Conservation (phyloP, 1,140 invertebrate genomes). For the Cotesia chilonis region DNA sequence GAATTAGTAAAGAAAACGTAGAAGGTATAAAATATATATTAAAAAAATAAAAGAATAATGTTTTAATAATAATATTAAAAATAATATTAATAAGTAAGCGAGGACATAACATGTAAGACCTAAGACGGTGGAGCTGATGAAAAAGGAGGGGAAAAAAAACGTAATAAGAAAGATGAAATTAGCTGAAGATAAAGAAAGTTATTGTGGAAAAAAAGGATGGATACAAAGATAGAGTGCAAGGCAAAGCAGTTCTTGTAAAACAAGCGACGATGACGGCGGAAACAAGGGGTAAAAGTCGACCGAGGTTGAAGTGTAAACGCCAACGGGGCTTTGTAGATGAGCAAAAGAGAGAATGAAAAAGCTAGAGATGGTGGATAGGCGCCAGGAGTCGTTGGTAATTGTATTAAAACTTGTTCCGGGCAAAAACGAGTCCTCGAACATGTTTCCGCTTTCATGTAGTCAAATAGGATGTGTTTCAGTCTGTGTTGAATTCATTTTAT, state of each 20-base stretch:
- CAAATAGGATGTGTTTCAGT: constrained; percentile 10
- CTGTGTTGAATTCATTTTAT: constrained; percentile 19
- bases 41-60: too few relatives aligned
- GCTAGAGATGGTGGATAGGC: constrained; percentile 35
- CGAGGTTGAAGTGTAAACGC: constrained; percentile 24
- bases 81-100: too few relatives aligned
- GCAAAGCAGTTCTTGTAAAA: constrained; percentile 6
- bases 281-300: constrained; percentile 18
- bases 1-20: constrained; percentile 26
- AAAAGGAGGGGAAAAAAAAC: neutral
- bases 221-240: neutral
- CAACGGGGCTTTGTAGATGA: neutral
- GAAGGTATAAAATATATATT: constrained; percentile 31
- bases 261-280: neutral
- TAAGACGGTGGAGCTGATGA: neutral
- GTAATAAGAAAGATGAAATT: neutral
- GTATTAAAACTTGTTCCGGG: constrained; percentile 57
- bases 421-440: constrained; percentile 42
- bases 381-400: constrained; percentile 57
- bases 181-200: neutral
- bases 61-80: too few relatives aligned
- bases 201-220: neutral
- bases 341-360: neutral
- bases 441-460: constrained; percentile 29
- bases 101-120: too few relatives aligned